phyloP scores from a whole-genome alignment of 2,113 vertebrate species.

The Myiagra hebetior region DNA sequence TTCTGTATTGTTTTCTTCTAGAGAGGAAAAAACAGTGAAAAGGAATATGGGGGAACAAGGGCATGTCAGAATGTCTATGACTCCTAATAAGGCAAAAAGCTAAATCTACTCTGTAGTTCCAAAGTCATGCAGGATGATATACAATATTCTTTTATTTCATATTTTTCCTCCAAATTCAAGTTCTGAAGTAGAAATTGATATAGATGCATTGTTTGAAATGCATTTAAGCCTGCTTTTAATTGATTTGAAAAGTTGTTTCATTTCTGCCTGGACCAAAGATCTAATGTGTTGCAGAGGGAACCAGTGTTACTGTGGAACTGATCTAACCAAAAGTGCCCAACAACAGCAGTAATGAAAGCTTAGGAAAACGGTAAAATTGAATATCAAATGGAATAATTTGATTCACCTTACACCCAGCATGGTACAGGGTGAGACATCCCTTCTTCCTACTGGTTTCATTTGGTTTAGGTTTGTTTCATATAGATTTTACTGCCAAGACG shows the following conservation, averaged over 20 bases:
- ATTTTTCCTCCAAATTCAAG: neutral
- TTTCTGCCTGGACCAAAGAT: neutral
- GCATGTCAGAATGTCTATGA: neutral
- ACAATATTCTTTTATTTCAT: neutral
- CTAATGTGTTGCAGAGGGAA: neutral
- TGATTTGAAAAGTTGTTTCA: neutral
- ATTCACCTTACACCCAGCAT: neutral
- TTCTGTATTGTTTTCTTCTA: neutral
- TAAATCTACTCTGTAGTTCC: neutral
- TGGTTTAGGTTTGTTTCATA: neutral
- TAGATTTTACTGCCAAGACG: neutral
- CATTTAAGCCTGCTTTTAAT: neutral
- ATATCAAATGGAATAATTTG: neutral
- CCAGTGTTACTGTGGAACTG: neutral
- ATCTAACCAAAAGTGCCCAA: neutral
- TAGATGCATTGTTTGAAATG: neutral
- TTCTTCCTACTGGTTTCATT: neutral
- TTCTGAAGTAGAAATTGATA: neutral
- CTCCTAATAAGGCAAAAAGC: neutral
- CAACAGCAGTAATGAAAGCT: neutral
- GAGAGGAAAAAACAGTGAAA: neutral
- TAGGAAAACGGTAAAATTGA: neutral
- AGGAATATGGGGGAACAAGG: neutral
- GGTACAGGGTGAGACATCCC: neutral
- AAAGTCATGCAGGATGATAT: neutral